Evolutionary conservation across 1,140 invertebrate species (phyloP).

Genomic region (Caenorhabditis inopinata): DNA sequence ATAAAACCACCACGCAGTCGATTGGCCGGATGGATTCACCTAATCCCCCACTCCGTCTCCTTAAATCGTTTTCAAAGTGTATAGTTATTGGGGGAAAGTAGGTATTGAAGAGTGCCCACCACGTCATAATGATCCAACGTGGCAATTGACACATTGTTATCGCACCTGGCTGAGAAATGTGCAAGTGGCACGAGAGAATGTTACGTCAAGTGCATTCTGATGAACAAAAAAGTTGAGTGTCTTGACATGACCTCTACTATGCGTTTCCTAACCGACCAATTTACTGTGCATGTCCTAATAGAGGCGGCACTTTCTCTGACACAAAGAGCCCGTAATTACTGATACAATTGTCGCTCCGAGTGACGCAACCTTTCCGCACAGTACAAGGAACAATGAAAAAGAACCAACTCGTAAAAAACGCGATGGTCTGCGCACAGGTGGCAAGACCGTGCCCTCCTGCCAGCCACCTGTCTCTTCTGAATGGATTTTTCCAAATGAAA

Average conservation of each 20-base stretch:
- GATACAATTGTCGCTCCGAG: conserved; percentile 11
- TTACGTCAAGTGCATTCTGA: conserved; percentile 2
- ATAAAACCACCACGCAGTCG: background rate
- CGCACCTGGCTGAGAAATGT: background rate
- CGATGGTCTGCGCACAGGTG: background rate
- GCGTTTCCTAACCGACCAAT: conserved; percentile 19
- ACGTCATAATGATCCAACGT: conserved; percentile 4
- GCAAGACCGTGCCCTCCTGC: background rate
- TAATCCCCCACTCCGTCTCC: background rate
- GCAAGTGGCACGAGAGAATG: background rate
- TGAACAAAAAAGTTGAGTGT: background rate
- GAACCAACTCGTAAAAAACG: conserved; percentile 12
- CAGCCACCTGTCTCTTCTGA: conserved; percentile 2
- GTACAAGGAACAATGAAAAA: conserved; percentile 24
- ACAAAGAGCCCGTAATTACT: conserved; percentile 18
- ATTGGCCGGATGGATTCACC: conserved; percentile 16
- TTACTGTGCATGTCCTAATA: background rate
- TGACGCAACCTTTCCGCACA: background rate
- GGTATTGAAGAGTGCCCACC: background rate
- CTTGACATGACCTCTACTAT: conserved; percentile 6
- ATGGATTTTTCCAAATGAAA: background rate
- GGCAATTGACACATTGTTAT: conserved; percentile 17
- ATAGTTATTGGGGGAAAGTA: conserved; percentile 18
- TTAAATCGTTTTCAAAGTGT: background rate
- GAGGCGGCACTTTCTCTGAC: no score